Conservation (phyloP, 2,797 vertebrate genomes). For the Heteromormyrus szaboi region DNA sequence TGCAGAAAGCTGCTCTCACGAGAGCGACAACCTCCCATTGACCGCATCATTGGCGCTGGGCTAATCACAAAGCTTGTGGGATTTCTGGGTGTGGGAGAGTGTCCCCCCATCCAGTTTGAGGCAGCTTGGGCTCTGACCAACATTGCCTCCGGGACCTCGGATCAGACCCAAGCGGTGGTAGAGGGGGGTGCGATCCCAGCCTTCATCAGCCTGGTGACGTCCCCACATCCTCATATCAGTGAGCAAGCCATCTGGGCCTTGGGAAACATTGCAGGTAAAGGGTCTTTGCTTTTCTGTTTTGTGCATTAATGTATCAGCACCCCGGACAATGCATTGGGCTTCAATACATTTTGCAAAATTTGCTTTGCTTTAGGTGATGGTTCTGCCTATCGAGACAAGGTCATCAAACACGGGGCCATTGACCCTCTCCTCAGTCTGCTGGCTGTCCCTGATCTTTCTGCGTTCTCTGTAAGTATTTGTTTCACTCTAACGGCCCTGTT, state of each 20-base stretch:
- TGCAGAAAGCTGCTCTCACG: conserved; percentile 88
- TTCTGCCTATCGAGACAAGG: conserved; percentile 78
- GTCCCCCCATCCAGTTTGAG: conserved; percentile 88
- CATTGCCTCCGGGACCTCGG: conserved; percentile 87
- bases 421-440: conserved; percentile 76
- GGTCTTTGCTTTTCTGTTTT: neutral
- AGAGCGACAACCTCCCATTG: conserved; percentile 90
- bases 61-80: conserved; percentile 84
- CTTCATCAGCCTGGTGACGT: conserved; percentile 78
- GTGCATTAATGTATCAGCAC: neutral
- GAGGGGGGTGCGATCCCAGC: conserved; percentile 84
- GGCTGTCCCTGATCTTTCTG: conserved; percentile 76
- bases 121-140: conserved; percentile 96
- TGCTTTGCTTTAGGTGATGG: conserved; percentile 74
- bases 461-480: conserved; percentile 70
- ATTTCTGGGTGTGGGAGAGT: conserved; percentile 72
- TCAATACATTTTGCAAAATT: neutral
- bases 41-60: conserved; percentile 81
- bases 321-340: neutral
- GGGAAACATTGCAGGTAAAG: conserved; percentile 90
- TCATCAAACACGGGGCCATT: conserved; percentile 90
- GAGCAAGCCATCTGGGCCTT: conserved; percentile 97
- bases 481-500: neutral
- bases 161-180: conserved; percentile 91
- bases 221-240: conserved; percentile 85